phyloP scores from a whole-genome alignment of 2,888 invertebrate species.

The Agriopis aurantiaria region DNA sequence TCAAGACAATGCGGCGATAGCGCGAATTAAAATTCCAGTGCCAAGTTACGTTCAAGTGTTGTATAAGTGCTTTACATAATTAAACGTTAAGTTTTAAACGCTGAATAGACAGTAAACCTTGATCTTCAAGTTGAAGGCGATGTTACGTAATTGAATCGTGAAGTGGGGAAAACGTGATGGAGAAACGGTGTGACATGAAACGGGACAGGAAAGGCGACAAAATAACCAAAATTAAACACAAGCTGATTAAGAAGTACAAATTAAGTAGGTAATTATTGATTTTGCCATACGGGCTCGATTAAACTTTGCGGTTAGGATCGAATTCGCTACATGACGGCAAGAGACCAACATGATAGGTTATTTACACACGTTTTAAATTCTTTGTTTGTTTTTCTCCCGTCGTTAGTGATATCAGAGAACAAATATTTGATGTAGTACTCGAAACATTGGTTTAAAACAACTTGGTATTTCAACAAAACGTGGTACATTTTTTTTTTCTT shows the following conservation, averaged over 20 bases:
- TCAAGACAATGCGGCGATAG: conserved; percentile 50
- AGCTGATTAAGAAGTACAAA: conserved; percentile 76
- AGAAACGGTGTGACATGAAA: conserved; percentile 68
- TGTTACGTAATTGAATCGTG: conserved; percentile 55
- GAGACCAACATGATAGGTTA: not conserved
- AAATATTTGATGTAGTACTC: conserved; percentile 28
- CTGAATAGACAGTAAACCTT: conserved; percentile 54
- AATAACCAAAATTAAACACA: conserved; percentile 77
- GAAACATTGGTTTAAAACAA: conserved; percentile 25
- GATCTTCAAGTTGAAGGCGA: conserved; percentile 54
- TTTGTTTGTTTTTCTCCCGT: conserved; percentile 21
- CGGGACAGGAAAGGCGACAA: conserved; percentile 72
- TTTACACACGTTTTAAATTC: not conserved
- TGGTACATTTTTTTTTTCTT: conserved; percentile 49
- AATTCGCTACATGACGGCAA: conserved; percentile 11
- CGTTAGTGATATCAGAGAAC: conserved; percentile 22
- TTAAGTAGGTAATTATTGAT: conserved; percentile 67
- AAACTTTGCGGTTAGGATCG: conserved; percentile 33
- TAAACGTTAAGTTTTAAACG: conserved; percentile 47
- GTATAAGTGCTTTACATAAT: conserved; percentile 46
- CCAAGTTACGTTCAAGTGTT: conserved; percentile 36
- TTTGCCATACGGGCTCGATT: conserved; percentile 37
- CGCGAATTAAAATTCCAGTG: conserved; percentile 36
- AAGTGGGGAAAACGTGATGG: conserved; percentile 54
- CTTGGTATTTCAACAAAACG: conserved; percentile 43